Conservation (phyloP, 2,797 vertebrate species). For the Echeneis naucrates region DNA sequence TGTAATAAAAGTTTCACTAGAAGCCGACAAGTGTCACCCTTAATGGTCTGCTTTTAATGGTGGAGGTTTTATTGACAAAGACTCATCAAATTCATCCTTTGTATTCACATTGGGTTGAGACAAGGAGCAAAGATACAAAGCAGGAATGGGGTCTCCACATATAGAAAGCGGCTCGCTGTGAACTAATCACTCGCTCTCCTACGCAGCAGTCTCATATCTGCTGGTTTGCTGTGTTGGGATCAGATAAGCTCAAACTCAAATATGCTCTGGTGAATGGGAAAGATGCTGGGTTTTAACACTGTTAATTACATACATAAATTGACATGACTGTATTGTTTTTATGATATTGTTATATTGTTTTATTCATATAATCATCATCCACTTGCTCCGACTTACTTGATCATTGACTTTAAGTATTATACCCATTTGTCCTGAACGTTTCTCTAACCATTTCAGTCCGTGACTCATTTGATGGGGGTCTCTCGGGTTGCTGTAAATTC, state of each 20-base stretch:
- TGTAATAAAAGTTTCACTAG: slow-evolving; percentile 42
- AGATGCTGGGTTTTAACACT: background rate
- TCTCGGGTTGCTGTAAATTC: background rate
- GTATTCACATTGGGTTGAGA: background rate
- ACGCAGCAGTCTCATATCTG: background rate
- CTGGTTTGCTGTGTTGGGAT: background rate
- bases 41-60: slow-evolving; percentile 47
- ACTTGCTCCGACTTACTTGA: background rate
- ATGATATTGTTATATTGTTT: background rate
- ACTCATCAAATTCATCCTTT: background rate
- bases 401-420: background rate
- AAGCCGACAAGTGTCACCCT: slow-evolving; percentile 30
- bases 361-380: background rate
- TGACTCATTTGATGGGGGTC: background rate
- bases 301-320: background rate
- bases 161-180: background rate
- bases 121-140: background rate
- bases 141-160: background rate
- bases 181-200: background rate
- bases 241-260: background rate
- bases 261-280: background rate
- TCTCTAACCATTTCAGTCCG: background rate
- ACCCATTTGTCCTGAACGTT: background rate
- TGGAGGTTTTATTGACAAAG: slow-evolving; percentile 10
- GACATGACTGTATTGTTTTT: background rate